Conservation (phyloP, 2,113 vertebrate genomes). For the Sander lucioperca region DNA sequence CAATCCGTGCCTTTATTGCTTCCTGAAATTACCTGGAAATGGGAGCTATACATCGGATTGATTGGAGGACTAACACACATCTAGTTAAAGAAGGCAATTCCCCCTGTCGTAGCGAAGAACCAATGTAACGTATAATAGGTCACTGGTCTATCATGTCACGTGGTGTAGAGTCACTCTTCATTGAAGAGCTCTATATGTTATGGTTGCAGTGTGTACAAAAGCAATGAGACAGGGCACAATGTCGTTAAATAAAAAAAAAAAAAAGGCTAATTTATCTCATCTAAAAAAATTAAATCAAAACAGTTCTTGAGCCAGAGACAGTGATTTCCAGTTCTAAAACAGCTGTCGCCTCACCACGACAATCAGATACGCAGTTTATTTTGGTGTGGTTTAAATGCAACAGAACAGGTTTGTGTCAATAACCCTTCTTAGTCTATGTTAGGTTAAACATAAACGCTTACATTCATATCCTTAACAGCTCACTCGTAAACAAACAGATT, state of each 20-base stretch:
- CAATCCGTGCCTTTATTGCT: conserved; percentile 83
- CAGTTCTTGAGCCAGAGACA: conserved; percentile 86
- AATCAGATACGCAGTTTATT: conserved; percentile 72
- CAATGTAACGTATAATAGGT: conserved; percentile 55
- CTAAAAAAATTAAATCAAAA: conserved; percentile 77
- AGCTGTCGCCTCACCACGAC: conserved; percentile 65
- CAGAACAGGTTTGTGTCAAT: conserved; percentile 67
- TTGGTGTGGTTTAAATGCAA: conserved; percentile 80
- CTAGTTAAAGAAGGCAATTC: conserved; percentile 71
- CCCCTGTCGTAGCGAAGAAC: conserved; percentile 54
- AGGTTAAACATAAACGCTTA: conserved; percentile 77
- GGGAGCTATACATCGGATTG: conserved; percentile 68
- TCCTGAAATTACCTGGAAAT: conserved; percentile 82
- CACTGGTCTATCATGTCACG: conserved; percentile 61
- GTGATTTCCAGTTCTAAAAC: conserved; percentile 78
- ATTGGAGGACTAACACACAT: conserved; percentile 57
- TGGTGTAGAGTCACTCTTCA: conserved; percentile 77
- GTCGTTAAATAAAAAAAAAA: conserved; percentile 43
- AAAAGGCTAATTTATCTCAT: conserved; percentile 72
- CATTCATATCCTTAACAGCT: conserved; percentile 82
- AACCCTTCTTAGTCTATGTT: conserved; percentile 69
- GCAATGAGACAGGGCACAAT: conserved; percentile 73
- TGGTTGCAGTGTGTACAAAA: conserved; percentile 78
- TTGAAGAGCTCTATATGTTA: conserved; percentile 76
- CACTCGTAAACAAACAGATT: conserved; percentile 69